Evolutionary conservation across 92 coral and sea anemone species (phyloP).

Genomic region (Galaxea fascicularis): DNA sequence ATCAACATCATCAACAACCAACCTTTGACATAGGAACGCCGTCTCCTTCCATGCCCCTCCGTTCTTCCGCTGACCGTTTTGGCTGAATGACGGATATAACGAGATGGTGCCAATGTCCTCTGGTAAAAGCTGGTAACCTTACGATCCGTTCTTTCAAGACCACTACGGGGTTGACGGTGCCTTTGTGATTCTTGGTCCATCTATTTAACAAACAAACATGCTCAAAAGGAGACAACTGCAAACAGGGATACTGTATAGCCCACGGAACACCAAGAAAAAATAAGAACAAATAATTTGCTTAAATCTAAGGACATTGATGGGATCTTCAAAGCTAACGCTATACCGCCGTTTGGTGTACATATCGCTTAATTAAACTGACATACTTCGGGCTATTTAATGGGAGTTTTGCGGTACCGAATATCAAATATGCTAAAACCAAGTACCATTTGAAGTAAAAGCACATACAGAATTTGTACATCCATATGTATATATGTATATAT

Average conservation of each 20-base stretch:
- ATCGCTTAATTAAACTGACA: no score
- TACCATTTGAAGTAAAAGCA: no score
- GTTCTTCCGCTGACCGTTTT: slow-evolving; percentile 25
- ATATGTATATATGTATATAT: no score
- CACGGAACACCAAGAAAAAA: neutral
- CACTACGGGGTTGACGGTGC: slow-evolving; percentile 50
- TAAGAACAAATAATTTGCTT: no score
- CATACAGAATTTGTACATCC: no score
- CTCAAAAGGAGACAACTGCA: neutral
- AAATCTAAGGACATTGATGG: no score
- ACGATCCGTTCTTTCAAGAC: slow-evolving; percentile 69
- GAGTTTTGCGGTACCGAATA: no score
- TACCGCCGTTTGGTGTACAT: no score
- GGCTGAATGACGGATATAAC: slow-evolving; percentile 80
- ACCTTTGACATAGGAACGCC: slow-evolving; percentile 34
- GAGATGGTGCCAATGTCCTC: slow-evolving; percentile 93
- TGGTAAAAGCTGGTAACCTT: slow-evolving; percentile 73
- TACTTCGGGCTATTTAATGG: no score
- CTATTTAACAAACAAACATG: slow-evolving; percentile 20
- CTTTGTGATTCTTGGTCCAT: slow-evolving; percentile 87
- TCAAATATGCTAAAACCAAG: no score
- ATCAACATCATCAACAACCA: no score
- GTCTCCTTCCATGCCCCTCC: slow-evolving; percentile 4
- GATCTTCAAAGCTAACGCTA: no score
- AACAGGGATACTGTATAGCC: neutral